Evolutionary conservation across 2,888 invertebrate species (phyloP).

Genomic region (Timema podura): DNA sequence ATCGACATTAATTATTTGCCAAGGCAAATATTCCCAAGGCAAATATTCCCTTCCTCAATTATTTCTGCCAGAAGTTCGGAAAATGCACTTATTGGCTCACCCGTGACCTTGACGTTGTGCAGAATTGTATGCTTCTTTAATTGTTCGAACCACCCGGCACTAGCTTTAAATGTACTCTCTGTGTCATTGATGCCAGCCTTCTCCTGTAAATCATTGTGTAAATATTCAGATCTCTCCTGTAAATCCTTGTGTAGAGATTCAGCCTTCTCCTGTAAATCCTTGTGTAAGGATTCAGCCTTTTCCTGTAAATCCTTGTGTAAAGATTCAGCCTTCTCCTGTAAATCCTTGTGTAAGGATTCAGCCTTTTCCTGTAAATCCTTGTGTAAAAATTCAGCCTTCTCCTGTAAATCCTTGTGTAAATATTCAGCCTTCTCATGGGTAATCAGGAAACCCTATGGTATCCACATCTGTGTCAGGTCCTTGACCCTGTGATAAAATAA

Average conservation of each 20-base stretch:
- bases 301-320: too few relatives aligned
- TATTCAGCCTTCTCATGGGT: neutral
- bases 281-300: too few relatives aligned
- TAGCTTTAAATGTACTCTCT: neutral
- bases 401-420: too few relatives aligned
- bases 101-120: neutral
- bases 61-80: neutral
- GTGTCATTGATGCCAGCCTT: neutral
- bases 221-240: too few relatives aligned
- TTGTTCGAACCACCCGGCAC: neutral
- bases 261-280: too few relatives aligned
- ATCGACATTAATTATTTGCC: neutral
- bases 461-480: neutral
- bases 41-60: constrained; percentile 8
- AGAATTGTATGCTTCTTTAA: neutral
- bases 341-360: neutral
- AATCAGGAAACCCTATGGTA: neutral
- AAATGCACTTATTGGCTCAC: neutral
- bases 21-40: constrained; percentile 4
- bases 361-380: too few relatives aligned
- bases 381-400: too few relatives aligned
- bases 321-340: neutral
- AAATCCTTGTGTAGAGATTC: too few relatives aligned
- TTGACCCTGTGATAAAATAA: neutral
- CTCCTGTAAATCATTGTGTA: too few relatives aligned